Conservation (phyloP, 2,113 vertebrate genomes). For the Ranitomeya variabilis region DNA sequence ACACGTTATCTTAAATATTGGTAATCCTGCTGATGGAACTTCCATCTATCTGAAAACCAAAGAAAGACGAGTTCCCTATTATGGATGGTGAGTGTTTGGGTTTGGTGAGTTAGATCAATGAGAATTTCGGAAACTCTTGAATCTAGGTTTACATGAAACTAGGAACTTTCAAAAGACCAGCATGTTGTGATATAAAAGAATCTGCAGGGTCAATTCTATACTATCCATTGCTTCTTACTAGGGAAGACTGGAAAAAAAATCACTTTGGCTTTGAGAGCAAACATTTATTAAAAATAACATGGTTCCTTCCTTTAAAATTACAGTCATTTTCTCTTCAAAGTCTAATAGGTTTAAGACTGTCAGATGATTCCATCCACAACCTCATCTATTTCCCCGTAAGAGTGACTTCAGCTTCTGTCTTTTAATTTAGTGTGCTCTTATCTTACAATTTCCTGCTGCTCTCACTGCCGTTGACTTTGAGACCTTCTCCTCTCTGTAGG, state of each 20-base stretch:
- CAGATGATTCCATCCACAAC: neutral
- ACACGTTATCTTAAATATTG: neutral
- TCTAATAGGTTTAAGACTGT: neutral
- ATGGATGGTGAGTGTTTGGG: neutral
- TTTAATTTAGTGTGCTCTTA: constrained; percentile 38
- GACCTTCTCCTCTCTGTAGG: constrained; percentile 39
- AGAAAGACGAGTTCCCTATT: neutral
- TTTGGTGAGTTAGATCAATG: neutral
- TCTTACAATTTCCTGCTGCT: constrained; percentile 28
- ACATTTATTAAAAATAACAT: constrained; percentile 30
- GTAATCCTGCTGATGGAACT: neutral
- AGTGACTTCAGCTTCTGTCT: constrained; percentile 14
- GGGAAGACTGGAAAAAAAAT: neutral
- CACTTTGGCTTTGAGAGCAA: neutral
- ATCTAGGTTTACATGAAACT: neutral
- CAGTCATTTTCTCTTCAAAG: constrained; percentile 16
- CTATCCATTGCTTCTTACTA: neutral
- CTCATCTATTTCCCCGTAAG: constrained; percentile 15
- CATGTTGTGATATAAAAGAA: neutral
- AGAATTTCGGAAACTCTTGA: neutral
- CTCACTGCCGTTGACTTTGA: neutral
- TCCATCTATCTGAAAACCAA: neutral
- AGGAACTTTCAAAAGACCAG: neutral
- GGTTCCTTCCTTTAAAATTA: constrained; percentile 3
- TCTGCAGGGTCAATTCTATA: neutral